A percentile compares a stretch with the other conserved stretches of the same genome.
phyloP scores from a whole-genome alignment of 2,113 vertebrate species.

The Malurus elegans region DNA sequence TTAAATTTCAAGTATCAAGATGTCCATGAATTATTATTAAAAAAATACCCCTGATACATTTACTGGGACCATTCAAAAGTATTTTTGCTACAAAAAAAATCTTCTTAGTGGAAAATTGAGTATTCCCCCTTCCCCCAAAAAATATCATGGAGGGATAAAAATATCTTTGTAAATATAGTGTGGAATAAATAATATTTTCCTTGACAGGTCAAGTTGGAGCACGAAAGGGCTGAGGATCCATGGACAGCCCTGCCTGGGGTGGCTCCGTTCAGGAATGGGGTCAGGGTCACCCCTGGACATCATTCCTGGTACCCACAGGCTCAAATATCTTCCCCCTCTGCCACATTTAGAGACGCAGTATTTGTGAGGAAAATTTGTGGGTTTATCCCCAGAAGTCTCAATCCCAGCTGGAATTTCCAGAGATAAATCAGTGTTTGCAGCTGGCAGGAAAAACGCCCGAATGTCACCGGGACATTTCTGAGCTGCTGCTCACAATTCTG shows the following conservation, averaged over 20 bases:
- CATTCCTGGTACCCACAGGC: fast-evolving
- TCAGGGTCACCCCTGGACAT: fast-evolving
- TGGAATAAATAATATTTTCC: background rate
- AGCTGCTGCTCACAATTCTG: background rate
- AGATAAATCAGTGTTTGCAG: background rate
- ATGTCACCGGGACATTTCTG: background rate
- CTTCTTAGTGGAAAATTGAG: fast-evolving
- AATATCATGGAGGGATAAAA: background rate
- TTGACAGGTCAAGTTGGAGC: background rate
- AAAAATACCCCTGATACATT: background rate
- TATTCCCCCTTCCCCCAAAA: background rate
- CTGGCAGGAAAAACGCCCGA: background rate
- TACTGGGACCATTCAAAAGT: background rate
- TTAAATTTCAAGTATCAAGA: background rate
- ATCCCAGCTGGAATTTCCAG: background rate
- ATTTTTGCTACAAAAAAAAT: background rate
- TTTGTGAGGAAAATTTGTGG: fast-evolving
- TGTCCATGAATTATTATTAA: background rate
- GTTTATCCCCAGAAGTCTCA: fast-evolving
- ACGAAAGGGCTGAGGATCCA: background rate
- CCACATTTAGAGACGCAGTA: fast-evolving
- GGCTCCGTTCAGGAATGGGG: fast-evolving
- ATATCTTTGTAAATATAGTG: background rate
- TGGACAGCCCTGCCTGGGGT: background rate
- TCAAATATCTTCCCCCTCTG: fast-evolving